phyloP scores from a whole-genome alignment of 2,797 vertebrate genomes.

The Microchirus variegatus region DNA sequence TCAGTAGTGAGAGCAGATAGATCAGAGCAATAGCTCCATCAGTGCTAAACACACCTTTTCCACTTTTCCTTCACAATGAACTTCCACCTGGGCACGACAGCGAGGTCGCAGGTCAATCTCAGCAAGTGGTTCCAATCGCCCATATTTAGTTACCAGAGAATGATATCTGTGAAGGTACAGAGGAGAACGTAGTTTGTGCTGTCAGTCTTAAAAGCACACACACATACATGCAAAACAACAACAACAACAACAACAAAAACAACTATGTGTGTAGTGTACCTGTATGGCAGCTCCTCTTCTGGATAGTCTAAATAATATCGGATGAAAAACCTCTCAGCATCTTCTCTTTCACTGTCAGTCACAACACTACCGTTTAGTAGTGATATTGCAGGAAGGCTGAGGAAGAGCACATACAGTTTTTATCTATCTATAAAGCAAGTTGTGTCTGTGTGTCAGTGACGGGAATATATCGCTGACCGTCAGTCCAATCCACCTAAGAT shows the following conservation, averaged over 20 bases:
- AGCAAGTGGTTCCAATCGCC: constrained; percentile 93
- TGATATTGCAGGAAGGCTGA: constrained; percentile 90
- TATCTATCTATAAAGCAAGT: too few species aligned
- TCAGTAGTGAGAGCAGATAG: neutral
- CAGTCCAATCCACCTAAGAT: too few species aligned
- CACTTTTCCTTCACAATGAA: constrained; percentile 94
- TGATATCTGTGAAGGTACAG: constrained; percentile 85
- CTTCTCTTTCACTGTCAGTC: constrained; percentile 90
- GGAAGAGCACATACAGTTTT: neutral
- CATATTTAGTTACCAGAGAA: constrained; percentile 93
- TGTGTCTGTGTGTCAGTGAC: too few species aligned
- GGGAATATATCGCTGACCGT: too few species aligned
- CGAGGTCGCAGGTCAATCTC: constrained; percentile 96
- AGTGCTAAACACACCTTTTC: constrained; percentile 78
- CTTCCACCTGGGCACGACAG: constrained; percentile 90
- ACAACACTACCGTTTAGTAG: constrained; percentile 94
- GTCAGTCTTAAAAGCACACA: neutral
- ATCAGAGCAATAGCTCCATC: neutral
- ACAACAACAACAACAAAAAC: neutral
- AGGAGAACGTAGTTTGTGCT: neutral
- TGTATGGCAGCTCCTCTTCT: constrained; percentile 83
- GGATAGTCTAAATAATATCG: constrained; percentile 91
- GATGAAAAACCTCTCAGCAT: constrained; percentile 97
- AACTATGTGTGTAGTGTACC: too few species aligned
- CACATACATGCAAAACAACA: neutral